Evolutionary conservation across 2,888 invertebrate genomes (phyloP).

Genomic region (Piscicola geometra): DNA sequence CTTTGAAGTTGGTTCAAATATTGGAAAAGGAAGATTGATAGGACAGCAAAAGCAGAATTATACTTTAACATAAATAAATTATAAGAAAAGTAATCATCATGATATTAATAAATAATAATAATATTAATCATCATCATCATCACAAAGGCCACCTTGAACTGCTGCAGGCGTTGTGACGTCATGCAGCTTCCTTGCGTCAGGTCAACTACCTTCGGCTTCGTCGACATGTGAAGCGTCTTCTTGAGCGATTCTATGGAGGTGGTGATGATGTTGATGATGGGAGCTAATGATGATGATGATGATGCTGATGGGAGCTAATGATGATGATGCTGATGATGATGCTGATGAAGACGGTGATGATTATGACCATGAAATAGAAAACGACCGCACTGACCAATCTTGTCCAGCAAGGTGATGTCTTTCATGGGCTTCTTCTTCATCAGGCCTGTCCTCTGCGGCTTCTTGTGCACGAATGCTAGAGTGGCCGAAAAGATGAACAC

Average conservation of each 20-base stretch:
- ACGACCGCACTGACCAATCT: slow-evolving; percentile 53
- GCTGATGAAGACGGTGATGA: no score
- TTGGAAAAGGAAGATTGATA: neutral
- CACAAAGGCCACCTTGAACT: slow-evolving; percentile 67
- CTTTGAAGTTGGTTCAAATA: no score
- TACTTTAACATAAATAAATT: neutral
- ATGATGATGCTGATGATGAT: neutral
- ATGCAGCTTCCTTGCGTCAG: slow-evolving; percentile 72
- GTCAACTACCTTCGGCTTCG: slow-evolving; percentile 86
- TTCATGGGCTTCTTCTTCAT: slow-evolving; percentile 50
- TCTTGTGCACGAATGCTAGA: slow-evolving; percentile 77
- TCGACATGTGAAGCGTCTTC: slow-evolving; percentile 59
- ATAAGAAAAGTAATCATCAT: no score
- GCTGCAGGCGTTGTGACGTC: slow-evolving; percentile 74
- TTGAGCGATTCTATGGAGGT: slow-evolving; percentile 2
- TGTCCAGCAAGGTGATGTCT: slow-evolving; percentile 53
- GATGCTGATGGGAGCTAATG: no score
- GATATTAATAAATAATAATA: neutral
- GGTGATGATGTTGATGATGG: neutral
- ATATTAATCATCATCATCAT: neutral
- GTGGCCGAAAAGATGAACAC: slow-evolving; percentile 97
- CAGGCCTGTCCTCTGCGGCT: slow-evolving; percentile 62
- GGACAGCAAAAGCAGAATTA: neutral
- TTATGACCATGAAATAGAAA: no score
- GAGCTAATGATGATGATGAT: no score